These are phyloP conservation scores for Deilephila porcellus DNA, from an alignment of 2,888 invertebrate species.

Conservation along the genomic window DNA sequence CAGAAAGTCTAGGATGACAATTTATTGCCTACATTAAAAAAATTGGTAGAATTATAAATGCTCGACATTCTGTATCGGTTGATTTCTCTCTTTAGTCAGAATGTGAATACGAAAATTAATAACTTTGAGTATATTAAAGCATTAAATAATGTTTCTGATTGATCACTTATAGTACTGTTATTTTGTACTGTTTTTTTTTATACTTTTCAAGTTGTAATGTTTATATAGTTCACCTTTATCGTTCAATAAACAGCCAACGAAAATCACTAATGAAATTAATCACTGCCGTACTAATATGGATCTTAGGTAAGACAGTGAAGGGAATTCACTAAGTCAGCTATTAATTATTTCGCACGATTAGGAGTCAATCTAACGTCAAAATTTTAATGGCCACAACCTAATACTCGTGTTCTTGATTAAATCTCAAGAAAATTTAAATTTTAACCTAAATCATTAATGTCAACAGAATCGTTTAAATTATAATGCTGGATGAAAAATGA, in stretches of 20 bases:
- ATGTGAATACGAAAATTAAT: no score
- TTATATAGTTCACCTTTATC: not conserved
- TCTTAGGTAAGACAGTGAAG: not conserved
- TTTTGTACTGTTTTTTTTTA: no score
- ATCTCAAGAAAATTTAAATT: constrained; percentile 1
- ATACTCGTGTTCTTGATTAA: no score
- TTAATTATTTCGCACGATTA: constrained; percentile 21
- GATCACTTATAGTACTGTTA: no score
- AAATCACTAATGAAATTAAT: not conserved
- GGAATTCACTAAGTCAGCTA: constrained; percentile 1
- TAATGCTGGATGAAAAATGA: not conserved
- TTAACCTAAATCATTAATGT: not conserved
- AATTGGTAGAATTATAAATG: no score
- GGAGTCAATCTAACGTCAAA: not conserved
- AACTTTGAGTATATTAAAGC: no score
- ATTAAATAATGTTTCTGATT: no score
- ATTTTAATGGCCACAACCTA: not conserved
- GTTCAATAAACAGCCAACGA: not conserved
- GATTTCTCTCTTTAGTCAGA: no score
- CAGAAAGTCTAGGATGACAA: no score
- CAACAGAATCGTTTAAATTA: constrained; percentile 1
- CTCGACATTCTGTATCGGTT: no score
- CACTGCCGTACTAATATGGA: not conserved
- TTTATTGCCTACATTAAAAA: no score
- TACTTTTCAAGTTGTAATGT: not conserved